Evolutionary conservation across 2,797 vertebrate genomes (phyloP), one percentile per base, ranked within the genome.

Genomic region (Poeciliopsis turneri): DNA sequence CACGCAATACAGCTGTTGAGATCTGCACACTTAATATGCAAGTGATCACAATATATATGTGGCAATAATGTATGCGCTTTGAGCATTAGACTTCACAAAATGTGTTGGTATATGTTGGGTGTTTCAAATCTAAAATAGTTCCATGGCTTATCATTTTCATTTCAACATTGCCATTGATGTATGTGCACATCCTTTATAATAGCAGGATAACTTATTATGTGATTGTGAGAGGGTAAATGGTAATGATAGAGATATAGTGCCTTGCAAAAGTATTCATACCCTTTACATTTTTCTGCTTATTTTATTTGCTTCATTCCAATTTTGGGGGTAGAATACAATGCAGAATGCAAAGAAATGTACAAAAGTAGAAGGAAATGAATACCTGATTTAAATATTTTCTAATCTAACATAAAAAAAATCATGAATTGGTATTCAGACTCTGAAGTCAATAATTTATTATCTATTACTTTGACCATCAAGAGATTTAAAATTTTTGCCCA

Each of bases 41-140:
- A 94, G 90, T 85, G 88, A 93, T 94, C 90, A 93, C 92, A 90
- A 88, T 91, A 92, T 93, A 92, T 86, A 92, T 95, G 92, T 95
- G 93, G 95, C 95, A 95, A 96, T 95, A 95, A 95, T 91, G 90
- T 91, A 84, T 93, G 91, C 90, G 93, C 94, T 94, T 91, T 76
- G 51, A 76, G 83, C 90, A 90, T 89, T 82, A 86, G 87, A 82
- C 88, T 85, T 90, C 81, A 88, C 84, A 78, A 77, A 87, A 86
- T 1, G 69, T 90, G 82, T 79, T 86, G 64, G 82, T 87, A 86
- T 84, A 85, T 85, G 83, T 92, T 76, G 79, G 49, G 77, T 90
- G 76, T 89, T 89, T 78, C 71, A 80, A 77, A 83, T 86, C 75
- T 79, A 57, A 57, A 53, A 53, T 53, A 53, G 25, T 57, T 57